phyloP scores from a whole-genome alignment of 2,113 vertebrate species.

The Antennarius striatus region DNA sequence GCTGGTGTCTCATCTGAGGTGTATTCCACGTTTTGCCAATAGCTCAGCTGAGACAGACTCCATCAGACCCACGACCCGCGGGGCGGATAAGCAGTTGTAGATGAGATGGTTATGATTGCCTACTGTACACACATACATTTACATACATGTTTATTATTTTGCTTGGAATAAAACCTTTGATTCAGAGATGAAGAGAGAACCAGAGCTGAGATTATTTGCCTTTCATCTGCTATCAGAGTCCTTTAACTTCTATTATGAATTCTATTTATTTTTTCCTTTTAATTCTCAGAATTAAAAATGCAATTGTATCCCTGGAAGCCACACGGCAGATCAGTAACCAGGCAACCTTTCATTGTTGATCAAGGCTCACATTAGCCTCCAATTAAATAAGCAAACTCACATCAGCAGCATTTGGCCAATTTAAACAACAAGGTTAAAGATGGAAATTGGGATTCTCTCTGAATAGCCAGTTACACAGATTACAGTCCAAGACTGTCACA shows the following conservation, averaged over 20 bases:
- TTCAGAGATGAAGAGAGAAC: background rate
- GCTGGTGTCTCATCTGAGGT: background rate
- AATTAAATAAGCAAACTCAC: slow-evolving; percentile 75
- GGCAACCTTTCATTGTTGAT: slow-evolving; percentile 89
- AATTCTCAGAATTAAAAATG: slow-evolving; percentile 83
- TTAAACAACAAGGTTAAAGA: slow-evolving; percentile 36
- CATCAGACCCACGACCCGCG: no score
- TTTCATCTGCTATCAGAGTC: slow-evolving; percentile 39
- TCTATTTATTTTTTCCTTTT: slow-evolving; percentile 27
- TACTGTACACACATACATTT: background rate
- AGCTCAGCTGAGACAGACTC: no score
- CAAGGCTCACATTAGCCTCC: slow-evolving; percentile 86
- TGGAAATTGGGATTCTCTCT: slow-evolving; percentile 9
- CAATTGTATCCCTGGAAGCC: slow-evolving; percentile 82
- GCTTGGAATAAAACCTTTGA: slow-evolving; percentile 7
- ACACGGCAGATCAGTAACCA: slow-evolving; percentile 86
- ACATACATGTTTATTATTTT: slow-evolving; percentile 13
- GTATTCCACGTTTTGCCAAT: background rate
- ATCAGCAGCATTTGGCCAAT: slow-evolving; percentile 34
- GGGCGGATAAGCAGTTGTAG: no score
- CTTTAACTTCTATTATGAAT: slow-evolving; percentile 41
- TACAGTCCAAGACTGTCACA: background rate
- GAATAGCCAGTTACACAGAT: slow-evolving; percentile 28
- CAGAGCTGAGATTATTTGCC: slow-evolving; percentile 24
- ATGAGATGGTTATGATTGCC: no score